These are phyloP conservation scores for Setophaga petechia DNA, from an alignment of 2,113 vertebrate genomes.

Conservation along the genomic window DNA sequence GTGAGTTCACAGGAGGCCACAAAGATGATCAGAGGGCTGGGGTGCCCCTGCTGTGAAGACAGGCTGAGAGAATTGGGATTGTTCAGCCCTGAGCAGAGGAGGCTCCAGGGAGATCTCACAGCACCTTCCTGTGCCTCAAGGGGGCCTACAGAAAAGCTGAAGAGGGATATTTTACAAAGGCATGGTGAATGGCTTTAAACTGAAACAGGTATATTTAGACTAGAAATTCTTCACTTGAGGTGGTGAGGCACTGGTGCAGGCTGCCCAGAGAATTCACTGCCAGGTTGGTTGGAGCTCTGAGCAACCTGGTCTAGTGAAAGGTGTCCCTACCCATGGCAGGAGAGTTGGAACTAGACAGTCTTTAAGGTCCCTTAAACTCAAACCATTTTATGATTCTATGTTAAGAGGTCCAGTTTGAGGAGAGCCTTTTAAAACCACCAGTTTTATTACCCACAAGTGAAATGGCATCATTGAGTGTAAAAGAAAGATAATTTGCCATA, in stretches of 20 bases:
- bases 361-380: neutral
- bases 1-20: neutral
- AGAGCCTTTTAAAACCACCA: neutral
- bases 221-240: neutral
- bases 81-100: neutral
- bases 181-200: accelerated
- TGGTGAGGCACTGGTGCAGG: neutral
- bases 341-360: neutral
- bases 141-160: neutral
- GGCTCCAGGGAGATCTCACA: neutral
- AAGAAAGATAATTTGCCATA: neutral
- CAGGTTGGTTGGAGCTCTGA: neutral
- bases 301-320: too few species aligned
- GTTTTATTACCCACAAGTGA: neutral
- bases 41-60: neutral
- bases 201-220: neutral
- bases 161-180: neutral
- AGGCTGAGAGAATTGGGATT: neutral
- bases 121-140: too few species aligned
- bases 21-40: neutral
- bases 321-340: neutral
- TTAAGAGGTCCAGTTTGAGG: neutral
- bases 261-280: neutral
- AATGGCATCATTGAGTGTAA: neutral
- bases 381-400: neutral